phyloP scores from a whole-genome alignment of 2,888 invertebrate genomes.

The Marronus borbonicus region DNA sequence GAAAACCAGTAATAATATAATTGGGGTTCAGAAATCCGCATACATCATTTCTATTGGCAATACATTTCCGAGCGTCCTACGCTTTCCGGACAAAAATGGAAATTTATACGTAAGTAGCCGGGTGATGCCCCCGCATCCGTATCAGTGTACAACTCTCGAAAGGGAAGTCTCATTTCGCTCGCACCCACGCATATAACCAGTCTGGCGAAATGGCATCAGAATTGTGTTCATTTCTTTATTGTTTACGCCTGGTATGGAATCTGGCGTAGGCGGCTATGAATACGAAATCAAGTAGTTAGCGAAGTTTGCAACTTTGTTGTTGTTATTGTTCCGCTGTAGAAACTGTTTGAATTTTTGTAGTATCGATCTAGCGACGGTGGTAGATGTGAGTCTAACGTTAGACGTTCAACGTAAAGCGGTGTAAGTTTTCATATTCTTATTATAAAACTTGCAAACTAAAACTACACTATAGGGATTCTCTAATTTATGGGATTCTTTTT shows the following conservation, averaged over 20 bases:
- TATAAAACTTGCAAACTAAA: too few species aligned
- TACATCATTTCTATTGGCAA: conserved; percentile 33
- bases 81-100: conserved; percentile 8
- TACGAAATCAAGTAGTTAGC: conserved; percentile 16
- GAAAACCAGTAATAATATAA: background rate
- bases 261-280: conserved; percentile 10
- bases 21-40: conserved; percentile 17
- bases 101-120: background rate
- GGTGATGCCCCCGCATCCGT: background rate
- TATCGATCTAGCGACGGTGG: background rate
- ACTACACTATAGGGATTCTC: too few species aligned
- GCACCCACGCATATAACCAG: conserved; percentile 3
- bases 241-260: conserved; percentile 4
- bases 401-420: background rate
- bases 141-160: conserved; percentile 16
- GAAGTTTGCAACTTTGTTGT: conserved; percentile 11
- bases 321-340: background rate
- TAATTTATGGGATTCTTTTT: too few species aligned
- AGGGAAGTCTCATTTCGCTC: background rate
- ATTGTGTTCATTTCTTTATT: conserved; percentile 15
- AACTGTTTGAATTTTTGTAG: background rate
- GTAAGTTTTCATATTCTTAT: too few species aligned
- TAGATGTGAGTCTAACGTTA: background rate
- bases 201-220: background rate
- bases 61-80: conserved; percentile 29